Conservation (phyloP, 2,888 invertebrate genomes). For the Pollenia amentaria region DNA sequence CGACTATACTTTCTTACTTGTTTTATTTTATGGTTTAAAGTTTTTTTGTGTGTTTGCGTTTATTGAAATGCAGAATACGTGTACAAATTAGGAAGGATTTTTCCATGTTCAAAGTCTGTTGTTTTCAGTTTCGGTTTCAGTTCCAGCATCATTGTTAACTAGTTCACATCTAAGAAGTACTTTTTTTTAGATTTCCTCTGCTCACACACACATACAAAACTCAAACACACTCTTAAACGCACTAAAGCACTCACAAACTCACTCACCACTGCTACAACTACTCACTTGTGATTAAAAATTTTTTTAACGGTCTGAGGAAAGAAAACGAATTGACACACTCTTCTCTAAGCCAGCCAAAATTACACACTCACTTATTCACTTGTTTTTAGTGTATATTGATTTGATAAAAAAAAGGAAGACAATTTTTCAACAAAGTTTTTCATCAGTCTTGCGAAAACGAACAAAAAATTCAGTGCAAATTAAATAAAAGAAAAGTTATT, state of each 20-base stretch:
- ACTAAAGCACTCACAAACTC: neutral
- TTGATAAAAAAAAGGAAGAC: constrained; percentile 47
- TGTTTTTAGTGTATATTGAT: constrained; percentile 60
- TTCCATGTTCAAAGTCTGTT: constrained; percentile 4
- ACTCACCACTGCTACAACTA: neutral
- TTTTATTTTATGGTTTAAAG: constrained; percentile 3
- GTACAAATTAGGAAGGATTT: constrained; percentile 25
- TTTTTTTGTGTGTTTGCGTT: neutral
- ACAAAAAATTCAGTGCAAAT: constrained; percentile 59
- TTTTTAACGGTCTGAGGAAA: constrained; percentile 22
- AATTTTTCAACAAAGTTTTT: constrained; percentile 44
- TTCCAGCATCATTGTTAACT: constrained; percentile 74
- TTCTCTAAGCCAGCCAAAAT: constrained; percentile 31
- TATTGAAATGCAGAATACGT: constrained; percentile 17
- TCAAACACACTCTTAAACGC: constrained; percentile 18
- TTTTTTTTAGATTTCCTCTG: constrained; percentile 39
- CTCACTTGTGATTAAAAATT: neutral
- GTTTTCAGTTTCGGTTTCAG: constrained; percentile 48
- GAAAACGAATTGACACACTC: constrained; percentile 37
- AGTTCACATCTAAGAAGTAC: constrained; percentile 60
- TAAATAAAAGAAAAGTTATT: constrained; percentile 41
- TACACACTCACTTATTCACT: constrained; percentile 26
- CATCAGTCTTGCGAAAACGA: constrained; percentile 42
- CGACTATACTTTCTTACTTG: neutral
- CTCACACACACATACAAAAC: constrained; percentile 28